A percentile compares a stretch with the other conserved stretches of the same genome.
Conservation (phyloP, 2,888 invertebrate genomes). For the Morpho deidamia region DNA sequence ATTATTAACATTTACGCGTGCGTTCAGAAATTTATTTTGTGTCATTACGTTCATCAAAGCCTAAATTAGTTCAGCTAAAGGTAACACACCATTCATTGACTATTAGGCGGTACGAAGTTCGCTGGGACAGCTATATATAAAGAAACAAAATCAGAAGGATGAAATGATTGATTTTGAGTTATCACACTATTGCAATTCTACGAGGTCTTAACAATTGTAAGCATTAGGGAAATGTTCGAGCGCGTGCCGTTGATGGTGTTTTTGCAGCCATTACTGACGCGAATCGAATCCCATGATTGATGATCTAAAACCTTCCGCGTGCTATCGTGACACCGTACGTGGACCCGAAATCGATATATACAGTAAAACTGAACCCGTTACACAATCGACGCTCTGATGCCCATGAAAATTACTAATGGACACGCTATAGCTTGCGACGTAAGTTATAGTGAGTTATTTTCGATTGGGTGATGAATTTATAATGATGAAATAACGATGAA, state of each 20-base stretch:
- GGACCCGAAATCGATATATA: constrained; percentile 52
- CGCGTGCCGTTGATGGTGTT: constrained; percentile 43
- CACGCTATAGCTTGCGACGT: constrained; percentile 1
- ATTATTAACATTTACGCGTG: no score
- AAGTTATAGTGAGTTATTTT: no score
- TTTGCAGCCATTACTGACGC: constrained; percentile 57
- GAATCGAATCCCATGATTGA: constrained; percentile 59
- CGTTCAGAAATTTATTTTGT: no score
- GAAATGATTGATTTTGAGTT: neutral
- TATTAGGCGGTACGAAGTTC: no score
- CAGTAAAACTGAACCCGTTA: constrained; percentile 60
- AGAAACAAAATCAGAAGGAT: neutral
- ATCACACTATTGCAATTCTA: neutral
- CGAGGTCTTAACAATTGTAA: constrained; percentile 22
- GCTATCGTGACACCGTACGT: constrained; percentile 40
- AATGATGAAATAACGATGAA: no score
- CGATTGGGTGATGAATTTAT: no score
- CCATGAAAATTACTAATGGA: constrained; percentile 35
- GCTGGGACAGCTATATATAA: no score
- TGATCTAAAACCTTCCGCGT: constrained; percentile 58
- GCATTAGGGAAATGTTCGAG: constrained; percentile 37
- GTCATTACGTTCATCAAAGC: no score
- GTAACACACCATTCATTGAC: no score
- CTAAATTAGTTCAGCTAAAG: no score
- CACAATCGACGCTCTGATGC: constrained; percentile 47